Evolutionary conservation across 1,140 invertebrate species (phyloP), one percentile per base, ranked within the genome.

Genomic region (Drosophila tani): DNA sequence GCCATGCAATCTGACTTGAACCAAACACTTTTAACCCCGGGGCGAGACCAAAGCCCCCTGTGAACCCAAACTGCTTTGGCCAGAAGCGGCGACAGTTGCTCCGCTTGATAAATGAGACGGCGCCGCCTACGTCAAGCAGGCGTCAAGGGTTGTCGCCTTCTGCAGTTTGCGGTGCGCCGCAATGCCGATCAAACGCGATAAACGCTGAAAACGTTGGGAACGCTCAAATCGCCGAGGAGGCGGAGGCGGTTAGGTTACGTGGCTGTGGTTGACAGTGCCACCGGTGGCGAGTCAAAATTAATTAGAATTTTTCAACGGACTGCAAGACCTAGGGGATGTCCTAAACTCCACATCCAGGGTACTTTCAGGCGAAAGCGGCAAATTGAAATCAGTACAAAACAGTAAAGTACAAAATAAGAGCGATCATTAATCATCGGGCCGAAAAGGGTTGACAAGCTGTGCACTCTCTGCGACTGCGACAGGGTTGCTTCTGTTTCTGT

Each of bases 271-370:
- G 85, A 90, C 85, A 90, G 47, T 90, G 82, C 82, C 81, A 90
- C 81, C 86, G 85, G 82, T 75, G 90, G 85, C 85, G 90, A 90
- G 86, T 90, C 85, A 90, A 91, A 91, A 90, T 90, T 90, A 90
- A 90, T 90, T 90, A 90, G 85, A 90, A 90, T 90, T 90, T 74
- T 91, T 76, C 79, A 88, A 76, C 74, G 66, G 50, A 69, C 51
- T 41, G 35, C 47, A 40, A 73, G 47, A 45, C n/a, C 38, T 19
- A 53, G 40, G 67, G 67, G 67, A 50, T 46, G 40, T 24, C 60
- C 50, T 60, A n/a, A 15, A 58, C 32, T 43, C 15, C 17, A 79
- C 17, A 79, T 24, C 4, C 40, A 70, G 66, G 46, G 60, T 53
- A 77, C 32, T 43, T 50, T 49, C 32, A 24, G 45, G 55, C 75